Percentiles rank a stretch among this genome's conserved stretches.
Evolutionary conservation across 2,888 invertebrate species (phyloP).

Genomic region (Aethes cnicana): DNA sequence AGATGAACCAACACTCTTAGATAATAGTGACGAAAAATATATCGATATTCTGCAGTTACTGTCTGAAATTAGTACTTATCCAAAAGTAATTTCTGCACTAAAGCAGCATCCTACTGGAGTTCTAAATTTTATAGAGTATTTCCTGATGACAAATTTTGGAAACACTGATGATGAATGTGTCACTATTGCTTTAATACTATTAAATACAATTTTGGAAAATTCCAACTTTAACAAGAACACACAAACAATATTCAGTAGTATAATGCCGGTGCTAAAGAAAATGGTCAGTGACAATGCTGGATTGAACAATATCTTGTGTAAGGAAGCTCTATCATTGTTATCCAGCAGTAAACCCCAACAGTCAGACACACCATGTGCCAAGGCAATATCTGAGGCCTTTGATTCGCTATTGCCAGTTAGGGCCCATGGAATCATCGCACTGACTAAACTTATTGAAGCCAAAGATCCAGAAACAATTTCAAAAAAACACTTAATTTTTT

Average conservation of each 20-base stretch:
- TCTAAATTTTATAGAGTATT: constrained; percentile 72
- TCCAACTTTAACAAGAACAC: constrained; percentile 42
- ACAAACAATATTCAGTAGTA: constrained; percentile 46
- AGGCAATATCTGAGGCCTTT: constrained; percentile 85
- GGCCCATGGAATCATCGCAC: constrained; percentile 89
- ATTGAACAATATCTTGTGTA: constrained; percentile 57
- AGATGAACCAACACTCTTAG: constrained; percentile 56
- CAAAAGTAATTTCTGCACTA: constrained; percentile 64
- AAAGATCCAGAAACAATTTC: constrained; percentile 84
- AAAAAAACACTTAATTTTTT: constrained; percentile 85
- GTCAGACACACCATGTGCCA: constrained; percentile 73
- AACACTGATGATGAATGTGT: constrained; percentile 62
- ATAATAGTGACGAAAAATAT: constrained; percentile 62
- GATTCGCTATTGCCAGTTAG: constrained; percentile 89
- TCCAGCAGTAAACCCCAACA: constrained; percentile 42
- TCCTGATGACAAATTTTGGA: constrained; percentile 52
- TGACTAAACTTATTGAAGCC: constrained; percentile 87
- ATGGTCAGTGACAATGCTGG: constrained; percentile 46
- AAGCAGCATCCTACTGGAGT: constrained; percentile 69
- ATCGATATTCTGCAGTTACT: constrained; percentile 74
- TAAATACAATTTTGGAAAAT: constrained; percentile 67
- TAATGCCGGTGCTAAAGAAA: constrained; percentile 56
- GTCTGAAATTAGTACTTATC: constrained; percentile 72
- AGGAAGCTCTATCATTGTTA: constrained; percentile 61
- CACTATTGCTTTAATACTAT: constrained; percentile 64